Percentiles rank a stretch among this genome's conserved stretches.
These are phyloP conservation scores for Tinamus major DNA, from an alignment of 2,797 vertebrate genomes.

Conservation along the genomic window DNA sequence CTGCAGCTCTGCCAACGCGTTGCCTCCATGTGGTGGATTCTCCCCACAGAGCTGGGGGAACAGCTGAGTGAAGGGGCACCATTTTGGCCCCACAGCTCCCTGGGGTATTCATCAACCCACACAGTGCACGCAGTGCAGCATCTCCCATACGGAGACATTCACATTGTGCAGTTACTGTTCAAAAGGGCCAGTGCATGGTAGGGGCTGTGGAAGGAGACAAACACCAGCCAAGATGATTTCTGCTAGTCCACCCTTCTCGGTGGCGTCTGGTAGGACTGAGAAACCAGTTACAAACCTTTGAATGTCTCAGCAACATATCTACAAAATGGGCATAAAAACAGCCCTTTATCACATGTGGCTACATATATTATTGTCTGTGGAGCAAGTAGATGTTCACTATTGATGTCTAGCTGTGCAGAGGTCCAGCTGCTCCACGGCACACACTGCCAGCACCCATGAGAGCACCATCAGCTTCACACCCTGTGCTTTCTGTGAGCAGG, in stretches of 20 bases:
- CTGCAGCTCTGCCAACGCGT: too few relatives aligned
- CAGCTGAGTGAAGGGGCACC: too few relatives aligned
- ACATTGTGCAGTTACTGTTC: too few relatives aligned
- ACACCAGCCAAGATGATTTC: too few relatives aligned
- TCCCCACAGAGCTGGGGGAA: too few relatives aligned
- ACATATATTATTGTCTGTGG: rapidly evolving
- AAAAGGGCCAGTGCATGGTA: background rate
- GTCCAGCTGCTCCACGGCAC: background rate
- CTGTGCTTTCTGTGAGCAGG: too few relatives aligned
- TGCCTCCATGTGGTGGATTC: too few relatives aligned
- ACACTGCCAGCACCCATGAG: rapidly evolving
- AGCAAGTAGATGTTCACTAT: rapidly evolving
- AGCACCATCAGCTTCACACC: background rate
- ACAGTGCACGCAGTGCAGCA: background rate
- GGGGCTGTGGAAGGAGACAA: background rate
- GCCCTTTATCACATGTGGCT: rapidly evolving
- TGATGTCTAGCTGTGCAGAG: background rate
- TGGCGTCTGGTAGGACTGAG: too few relatives aligned
- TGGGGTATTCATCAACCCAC: background rate
- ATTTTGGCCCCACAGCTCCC: too few relatives aligned
- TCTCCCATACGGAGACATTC: background rate
- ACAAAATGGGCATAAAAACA: rapidly evolving
- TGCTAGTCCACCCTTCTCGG: background rate
- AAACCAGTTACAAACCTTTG: too few relatives aligned
- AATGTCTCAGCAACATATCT: background rate